Evolutionary conservation across 2,888 invertebrate genomes (phyloP).

Genomic region (Sclerodermus sp.): DNA sequence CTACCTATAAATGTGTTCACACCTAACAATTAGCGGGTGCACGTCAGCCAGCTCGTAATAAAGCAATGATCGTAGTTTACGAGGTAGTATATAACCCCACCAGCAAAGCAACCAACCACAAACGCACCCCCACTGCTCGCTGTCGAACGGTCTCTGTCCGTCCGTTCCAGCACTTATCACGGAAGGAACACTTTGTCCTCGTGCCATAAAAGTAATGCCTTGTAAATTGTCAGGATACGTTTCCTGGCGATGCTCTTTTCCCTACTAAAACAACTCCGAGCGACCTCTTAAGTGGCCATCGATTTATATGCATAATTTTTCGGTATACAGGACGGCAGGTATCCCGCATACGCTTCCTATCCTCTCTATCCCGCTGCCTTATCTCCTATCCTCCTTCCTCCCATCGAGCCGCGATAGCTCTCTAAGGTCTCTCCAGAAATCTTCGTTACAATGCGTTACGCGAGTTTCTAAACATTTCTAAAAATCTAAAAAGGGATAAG

Average conservation of each 20-base stretch:
- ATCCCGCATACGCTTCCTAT: too few species aligned
- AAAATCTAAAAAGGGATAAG: too few species aligned
- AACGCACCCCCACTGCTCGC: slow-evolving; percentile 17
- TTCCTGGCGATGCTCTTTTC: not conserved
- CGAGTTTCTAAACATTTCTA: too few species aligned
- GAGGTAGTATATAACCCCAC: slow-evolving; percentile 48
- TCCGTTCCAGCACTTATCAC: slow-evolving; percentile 36
- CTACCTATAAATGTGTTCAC: slow-evolving; percentile 50
- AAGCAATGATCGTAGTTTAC: slow-evolving; percentile 55
- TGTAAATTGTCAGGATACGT: slow-evolving; percentile 28
- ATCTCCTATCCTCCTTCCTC: too few species aligned
- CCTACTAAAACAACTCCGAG: too few species aligned
- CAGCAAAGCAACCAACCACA: slow-evolving; percentile 31
- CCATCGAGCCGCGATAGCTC: too few species aligned
- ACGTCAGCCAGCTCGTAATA: slow-evolving; percentile 49
- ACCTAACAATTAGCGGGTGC: slow-evolving; percentile 50
- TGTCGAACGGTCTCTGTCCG: slow-evolving; percentile 23
- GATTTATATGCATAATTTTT: too few species aligned
- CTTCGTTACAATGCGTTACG: too few species aligned
- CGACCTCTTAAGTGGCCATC: too few species aligned
- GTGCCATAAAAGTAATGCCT: slow-evolving; percentile 38
- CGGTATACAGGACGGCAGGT: too few species aligned
- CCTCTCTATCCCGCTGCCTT: too few species aligned
- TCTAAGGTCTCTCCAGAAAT: too few species aligned
- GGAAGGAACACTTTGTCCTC: slow-evolving; percentile 38